phyloP scores from a whole-genome alignment of 35 echinoderm and acorn worm species.

The Heliocidaris tuberculata region DNA sequence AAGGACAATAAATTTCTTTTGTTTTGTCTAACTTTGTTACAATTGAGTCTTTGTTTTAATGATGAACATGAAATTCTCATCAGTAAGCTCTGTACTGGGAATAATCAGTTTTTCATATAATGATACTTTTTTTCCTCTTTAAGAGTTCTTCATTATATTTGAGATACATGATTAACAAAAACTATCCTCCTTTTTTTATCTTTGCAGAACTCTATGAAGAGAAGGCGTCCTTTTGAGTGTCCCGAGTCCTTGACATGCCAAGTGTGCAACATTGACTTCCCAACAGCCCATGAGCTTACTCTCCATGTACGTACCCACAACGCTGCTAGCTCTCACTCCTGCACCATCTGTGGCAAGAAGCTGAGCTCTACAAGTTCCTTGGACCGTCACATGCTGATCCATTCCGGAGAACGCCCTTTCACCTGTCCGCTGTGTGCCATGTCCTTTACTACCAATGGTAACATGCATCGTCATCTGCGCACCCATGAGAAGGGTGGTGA shows the following conservation, averaged over 20 bases:
- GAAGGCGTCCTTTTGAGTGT: constrained; percentile 77
- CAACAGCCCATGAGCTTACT: constrained; percentile 76
- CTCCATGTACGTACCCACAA: constrained; percentile 89
- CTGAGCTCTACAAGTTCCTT: constrained; percentile 93
- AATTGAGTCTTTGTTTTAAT: too few relatives aligned
- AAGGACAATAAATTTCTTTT: not conserved
- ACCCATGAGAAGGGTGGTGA: constrained; percentile 86
- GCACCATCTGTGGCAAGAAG: constrained; percentile 92
- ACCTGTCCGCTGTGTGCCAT: constrained; percentile 86
- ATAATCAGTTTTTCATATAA: not conserved
- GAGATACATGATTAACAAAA: not conserved
- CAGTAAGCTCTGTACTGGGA: not conserved
- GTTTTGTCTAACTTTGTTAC: not conserved
- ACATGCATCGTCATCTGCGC: constrained; percentile 92
- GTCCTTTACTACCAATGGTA: constrained; percentile 98
- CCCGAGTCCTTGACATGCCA: constrained; percentile 78
- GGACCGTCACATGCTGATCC: constrained; percentile 97
- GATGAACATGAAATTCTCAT: not conserved
- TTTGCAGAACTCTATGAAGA: constrained; percentile 65
- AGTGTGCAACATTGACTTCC: constrained; percentile 66
- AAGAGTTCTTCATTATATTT: too few relatives aligned
- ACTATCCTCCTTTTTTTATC: not conserved
- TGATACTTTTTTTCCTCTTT: too few relatives aligned
- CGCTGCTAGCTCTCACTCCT: constrained; percentile 66
- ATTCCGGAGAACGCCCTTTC: constrained; percentile 93